Conservation (phyloP, 2,113 vertebrate genomes). For the Urocolius indicus region DNA sequence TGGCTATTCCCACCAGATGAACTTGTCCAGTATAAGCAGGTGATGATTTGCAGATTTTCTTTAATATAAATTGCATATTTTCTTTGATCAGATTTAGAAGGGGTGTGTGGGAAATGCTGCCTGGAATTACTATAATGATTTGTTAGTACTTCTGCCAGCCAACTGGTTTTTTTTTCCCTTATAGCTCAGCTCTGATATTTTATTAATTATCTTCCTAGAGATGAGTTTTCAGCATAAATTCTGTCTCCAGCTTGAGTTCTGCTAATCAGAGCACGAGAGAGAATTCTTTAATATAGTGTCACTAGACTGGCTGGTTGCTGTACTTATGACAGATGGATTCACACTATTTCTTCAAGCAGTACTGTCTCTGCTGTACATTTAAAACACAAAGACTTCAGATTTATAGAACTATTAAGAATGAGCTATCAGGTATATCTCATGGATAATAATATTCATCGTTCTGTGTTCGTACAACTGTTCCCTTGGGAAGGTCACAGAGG, state of each 20-base stretch:
- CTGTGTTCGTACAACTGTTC: not conserved
- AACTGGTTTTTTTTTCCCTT: not conserved
- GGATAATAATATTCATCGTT: not conserved
- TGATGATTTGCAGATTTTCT: not conserved
- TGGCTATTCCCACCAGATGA: not conserved
- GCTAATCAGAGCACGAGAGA: not conserved
- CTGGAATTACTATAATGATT: not conserved
- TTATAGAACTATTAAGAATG: slow-evolving; percentile 36
- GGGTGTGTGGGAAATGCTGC: not conserved
- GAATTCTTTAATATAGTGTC: not conserved
- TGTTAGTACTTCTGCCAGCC: not conserved
- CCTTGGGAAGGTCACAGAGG: slow-evolving; percentile 5
- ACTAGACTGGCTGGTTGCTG: not conserved
- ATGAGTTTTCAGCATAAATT: not conserved
- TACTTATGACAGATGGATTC: not conserved
- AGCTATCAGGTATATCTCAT: slow-evolving; percentile 23
- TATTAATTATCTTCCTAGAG: not conserved
- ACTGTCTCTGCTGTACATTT: not conserved
- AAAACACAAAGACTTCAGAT: slow-evolving; percentile 22
- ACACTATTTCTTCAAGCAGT: not conserved
- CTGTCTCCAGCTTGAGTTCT: not conserved
- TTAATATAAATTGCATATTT: not conserved
- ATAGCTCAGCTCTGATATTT: not conserved
- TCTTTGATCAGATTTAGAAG: not conserved
- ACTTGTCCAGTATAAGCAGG: not conserved